Conservation (phyloP, 2,113 vertebrate species). For the Rhinolophus ferrumequinum region DNA sequence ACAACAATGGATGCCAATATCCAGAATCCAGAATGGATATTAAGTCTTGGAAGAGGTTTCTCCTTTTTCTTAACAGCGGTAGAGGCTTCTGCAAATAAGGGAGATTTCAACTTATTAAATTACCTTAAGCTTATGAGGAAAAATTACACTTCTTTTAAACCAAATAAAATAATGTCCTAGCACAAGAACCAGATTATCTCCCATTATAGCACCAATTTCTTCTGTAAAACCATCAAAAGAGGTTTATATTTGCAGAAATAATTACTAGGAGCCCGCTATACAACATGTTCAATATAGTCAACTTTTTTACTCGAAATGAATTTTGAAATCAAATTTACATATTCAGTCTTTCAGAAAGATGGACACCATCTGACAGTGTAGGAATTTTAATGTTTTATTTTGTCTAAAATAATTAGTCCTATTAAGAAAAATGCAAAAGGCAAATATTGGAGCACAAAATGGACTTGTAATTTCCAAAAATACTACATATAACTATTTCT, state of each 20-base stretch:
- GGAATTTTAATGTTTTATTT: neutral
- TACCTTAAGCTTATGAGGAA: neutral
- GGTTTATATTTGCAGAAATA: neutral
- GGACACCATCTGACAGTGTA: neutral
- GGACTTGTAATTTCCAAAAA: neutral
- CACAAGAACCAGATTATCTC: neutral
- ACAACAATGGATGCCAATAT: constrained; percentile 91
- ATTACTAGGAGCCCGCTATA: neutral
- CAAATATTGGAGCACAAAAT: neutral
- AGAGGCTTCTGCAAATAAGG: constrained; percentile 85
- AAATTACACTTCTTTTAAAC: neutral
- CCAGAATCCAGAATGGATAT: constrained; percentile 96
- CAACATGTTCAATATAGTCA: neutral
- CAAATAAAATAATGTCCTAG: neutral
- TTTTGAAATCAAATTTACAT: neutral
- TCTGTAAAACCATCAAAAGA: neutral
- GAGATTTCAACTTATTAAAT: constrained; percentile 4
- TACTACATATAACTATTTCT: neutral
- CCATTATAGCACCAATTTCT: neutral
- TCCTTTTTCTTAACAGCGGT: constrained; percentile 86
- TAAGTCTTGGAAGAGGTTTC: constrained; percentile 91
- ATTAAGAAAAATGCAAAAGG: constrained; percentile 1
- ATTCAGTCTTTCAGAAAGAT: neutral
- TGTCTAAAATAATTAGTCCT: neutral
- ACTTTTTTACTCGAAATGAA: neutral